Conservation (phyloP, 2,797 vertebrate species). For the Clarias pachynema region DNA sequence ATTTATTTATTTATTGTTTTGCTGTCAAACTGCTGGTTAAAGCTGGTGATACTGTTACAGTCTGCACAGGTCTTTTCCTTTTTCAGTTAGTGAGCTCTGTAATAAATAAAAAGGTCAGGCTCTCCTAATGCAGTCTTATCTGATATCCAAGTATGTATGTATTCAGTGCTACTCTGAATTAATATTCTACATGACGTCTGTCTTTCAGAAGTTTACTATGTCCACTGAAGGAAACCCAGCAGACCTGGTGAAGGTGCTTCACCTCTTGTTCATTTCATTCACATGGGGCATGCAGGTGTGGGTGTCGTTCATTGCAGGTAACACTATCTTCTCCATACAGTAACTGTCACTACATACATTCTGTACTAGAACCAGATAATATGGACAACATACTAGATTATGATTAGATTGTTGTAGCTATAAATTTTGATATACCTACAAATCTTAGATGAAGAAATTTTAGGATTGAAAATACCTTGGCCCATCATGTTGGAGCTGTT, state of each 20-base stretch:
- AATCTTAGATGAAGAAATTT: neutral
- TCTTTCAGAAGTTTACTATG: slow-evolving; percentile 66
- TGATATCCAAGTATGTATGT: too few species aligned
- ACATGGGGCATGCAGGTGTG: slow-evolving; percentile 89
- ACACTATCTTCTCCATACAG: neutral
- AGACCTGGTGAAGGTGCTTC: slow-evolving; percentile 76
- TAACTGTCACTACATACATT: neutral
- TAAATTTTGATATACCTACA: neutral
- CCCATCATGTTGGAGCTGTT: neutral
- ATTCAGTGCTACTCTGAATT: neutral
- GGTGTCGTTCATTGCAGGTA: slow-evolving; percentile 89
- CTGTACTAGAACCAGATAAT: neutral
- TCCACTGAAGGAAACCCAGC: slow-evolving; percentile 75
- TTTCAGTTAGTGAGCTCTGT: too few species aligned
- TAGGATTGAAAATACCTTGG: neutral
- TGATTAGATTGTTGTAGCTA: neutral
- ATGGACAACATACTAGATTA: neutral
- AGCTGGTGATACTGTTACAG: too few species aligned
- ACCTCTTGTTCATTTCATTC: slow-evolving; percentile 83
- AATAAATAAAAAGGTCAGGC: neutral
- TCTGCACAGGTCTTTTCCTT: too few species aligned
- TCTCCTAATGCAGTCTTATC: neutral
- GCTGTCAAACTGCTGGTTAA: too few species aligned
- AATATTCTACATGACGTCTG: neutral
- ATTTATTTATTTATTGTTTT: too few species aligned